A percentile compares a stretch with the other conserved stretches of the same genome.
Conservation (phyloP, 2,888 invertebrate species). For the Limnephilus auricula region DNA sequence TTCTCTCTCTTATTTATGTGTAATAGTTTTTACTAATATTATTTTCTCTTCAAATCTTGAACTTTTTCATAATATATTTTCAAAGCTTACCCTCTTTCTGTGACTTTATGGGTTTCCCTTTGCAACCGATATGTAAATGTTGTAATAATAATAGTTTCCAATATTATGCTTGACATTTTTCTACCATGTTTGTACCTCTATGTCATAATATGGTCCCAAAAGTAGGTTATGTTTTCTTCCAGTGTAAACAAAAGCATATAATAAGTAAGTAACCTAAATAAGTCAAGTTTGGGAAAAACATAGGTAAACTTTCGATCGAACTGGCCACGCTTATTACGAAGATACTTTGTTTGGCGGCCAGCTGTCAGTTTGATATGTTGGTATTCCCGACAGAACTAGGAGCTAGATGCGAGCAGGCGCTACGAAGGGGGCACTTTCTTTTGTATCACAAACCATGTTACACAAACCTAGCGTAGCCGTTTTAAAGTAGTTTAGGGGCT, state of each 20-base stretch:
- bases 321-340: no score
- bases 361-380: no score
- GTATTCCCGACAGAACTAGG: no score
- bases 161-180: background rate
- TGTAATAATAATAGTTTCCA: background rate
- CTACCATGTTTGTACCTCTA: background rate
- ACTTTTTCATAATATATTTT: background rate
- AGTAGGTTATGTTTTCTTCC: conserved; percentile 17
- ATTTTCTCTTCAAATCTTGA: background rate
- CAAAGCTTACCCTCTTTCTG: background rate
- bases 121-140: background rate
- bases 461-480: no score
- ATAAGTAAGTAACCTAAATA: background rate
- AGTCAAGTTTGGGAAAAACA: no score
- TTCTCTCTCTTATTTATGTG: background rate
- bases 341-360: no score
- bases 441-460: no score
- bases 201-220: background rate
- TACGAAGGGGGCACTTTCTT: no score
- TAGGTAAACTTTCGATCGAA: no score
- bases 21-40: background rate
- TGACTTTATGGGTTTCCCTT: background rate
- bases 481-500: no score
- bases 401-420: no score
- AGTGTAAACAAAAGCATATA: conserved; percentile 30